Percentiles rank a stretch among this genome's conserved stretches.
Conservation (phyloP, 2,797 vertebrate species). For the Sebastes minor region DNA sequence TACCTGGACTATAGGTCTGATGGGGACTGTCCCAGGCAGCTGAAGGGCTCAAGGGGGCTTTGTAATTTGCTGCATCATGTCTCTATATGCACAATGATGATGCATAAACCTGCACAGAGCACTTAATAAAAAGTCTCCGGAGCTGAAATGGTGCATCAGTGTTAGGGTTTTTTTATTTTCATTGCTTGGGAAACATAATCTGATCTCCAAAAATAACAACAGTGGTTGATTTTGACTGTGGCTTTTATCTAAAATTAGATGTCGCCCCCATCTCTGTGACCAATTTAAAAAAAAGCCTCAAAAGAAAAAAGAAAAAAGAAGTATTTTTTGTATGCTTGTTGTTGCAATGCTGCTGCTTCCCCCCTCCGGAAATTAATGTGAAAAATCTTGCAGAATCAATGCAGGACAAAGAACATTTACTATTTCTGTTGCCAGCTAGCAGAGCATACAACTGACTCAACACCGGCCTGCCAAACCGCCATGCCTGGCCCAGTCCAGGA, state of each 20-base stretch:
- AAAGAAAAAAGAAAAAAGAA: neutral
- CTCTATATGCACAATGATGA: neutral
- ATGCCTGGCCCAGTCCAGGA: slow-evolving; percentile 49
- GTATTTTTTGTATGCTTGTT: neutral
- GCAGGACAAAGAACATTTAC: neutral
- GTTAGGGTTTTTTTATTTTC: neutral
- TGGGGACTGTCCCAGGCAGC: neutral
- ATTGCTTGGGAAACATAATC: neutral
- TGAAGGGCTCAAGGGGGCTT: neutral
- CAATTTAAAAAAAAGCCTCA: neutral
- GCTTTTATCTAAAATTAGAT: neutral
- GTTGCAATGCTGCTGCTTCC: neutral
- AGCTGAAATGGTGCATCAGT: neutral
- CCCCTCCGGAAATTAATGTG: neutral
- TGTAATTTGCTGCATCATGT: slow-evolving; percentile 11
- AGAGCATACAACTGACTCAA: slow-evolving; percentile 8
- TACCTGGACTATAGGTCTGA: neutral
- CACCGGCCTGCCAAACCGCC: slow-evolving; percentile 39
- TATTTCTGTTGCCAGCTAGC: neutral
- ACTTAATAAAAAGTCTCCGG: neutral
- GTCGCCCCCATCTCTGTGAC: neutral
- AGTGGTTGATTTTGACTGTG: neutral
- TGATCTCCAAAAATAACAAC: neutral
- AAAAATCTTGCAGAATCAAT: neutral
- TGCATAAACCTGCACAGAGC: neutral